Evolutionary conservation across 2,797 vertebrate species (phyloP).

Genomic region (Scolopax rusticola): DNA sequence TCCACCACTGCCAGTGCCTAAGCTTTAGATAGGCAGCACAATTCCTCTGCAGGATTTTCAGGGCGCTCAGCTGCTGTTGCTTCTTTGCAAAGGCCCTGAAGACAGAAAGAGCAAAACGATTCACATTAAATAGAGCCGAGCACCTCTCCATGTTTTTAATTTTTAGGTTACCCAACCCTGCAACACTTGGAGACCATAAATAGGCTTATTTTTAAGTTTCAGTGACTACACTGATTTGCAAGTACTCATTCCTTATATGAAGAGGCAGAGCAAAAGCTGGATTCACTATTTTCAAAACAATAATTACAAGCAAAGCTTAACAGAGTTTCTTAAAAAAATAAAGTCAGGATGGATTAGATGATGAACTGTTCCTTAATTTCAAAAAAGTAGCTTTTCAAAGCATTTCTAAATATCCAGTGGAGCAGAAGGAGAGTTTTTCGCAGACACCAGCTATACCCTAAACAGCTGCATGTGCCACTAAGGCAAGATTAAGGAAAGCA

Average conservation of each 20-base stretch:
- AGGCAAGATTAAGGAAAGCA: neutral
- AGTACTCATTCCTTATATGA: neutral
- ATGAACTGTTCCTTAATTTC: neutral
- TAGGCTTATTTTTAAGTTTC: neutral
- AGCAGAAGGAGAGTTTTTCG: neutral
- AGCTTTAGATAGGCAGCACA: slow-evolving; percentile 96
- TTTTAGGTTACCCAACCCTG: neutral
- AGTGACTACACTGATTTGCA: neutral
- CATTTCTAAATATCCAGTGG: neutral
- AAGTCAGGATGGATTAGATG: neutral
- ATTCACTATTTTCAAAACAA: neutral
- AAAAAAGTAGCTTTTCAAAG: neutral
- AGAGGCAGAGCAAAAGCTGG: neutral
- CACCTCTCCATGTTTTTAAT: neutral
- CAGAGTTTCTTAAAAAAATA: neutral
- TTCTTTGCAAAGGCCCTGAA: slow-evolving; percentile 95
- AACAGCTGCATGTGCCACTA: neutral
- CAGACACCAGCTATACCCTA: neutral
- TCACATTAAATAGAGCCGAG: neutral
- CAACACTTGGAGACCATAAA: neutral
- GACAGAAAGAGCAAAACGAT: neutral
- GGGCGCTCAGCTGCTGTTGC: slow-evolving; percentile 94
- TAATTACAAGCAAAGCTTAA: neutral
- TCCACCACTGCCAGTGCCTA: slow-evolving; percentile 99
- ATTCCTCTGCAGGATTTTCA: slow-evolving; percentile 97